Evolutionary conservation across 2,113 vertebrate genomes (phyloP), one percentile per base, ranked within the genome.

Genomic region (Orientallactaga bullata): DNA sequence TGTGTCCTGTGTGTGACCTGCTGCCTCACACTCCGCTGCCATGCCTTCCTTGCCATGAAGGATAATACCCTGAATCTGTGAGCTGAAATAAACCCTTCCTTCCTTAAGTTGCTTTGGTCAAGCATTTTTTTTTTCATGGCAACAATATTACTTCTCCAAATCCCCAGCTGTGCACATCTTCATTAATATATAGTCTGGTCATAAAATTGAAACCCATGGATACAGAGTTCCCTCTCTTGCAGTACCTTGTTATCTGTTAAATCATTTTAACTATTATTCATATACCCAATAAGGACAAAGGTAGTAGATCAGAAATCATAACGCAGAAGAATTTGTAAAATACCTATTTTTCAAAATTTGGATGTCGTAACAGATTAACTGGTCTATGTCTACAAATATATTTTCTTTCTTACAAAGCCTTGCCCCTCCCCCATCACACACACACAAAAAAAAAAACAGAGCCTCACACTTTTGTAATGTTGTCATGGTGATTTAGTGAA

Each of bases 251-350:
- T 94, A 60, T 60, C 4, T 23, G 17, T 78, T 60, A 94, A 86
- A 60, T 63, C 51, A 71, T 60, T 91, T 86, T 28, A 84, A 65
- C 68, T 86, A 63, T n/a, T 90, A 58, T 18, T 77, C 72, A 58
- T 51, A 3, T 35, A 61, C 81, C 37, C 47, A 91, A 37, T 66
- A 90, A 78, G 73, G 28, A 81, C 1, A 28, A 6, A 72, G 16
- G 74, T 35, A 30, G 23, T 58, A 7, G 21, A 26, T 39, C 61
- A 81, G 37, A 73, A 58, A 30, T 37, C 7, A 87, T 78, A 92
- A 92, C 81, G 80, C 26, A 63, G 42, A 85, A 85, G 23, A 88
- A 80, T 30, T 39, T 88, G 83, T 58, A 71, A 91, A 73, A 28
- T 78, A 69, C 1, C 2, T 4, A 89, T 83, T 87, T 86, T n/a